phyloP scores from a whole-genome alignment of 2,113 vertebrate species.

The Gallinago undulata region DNA sequence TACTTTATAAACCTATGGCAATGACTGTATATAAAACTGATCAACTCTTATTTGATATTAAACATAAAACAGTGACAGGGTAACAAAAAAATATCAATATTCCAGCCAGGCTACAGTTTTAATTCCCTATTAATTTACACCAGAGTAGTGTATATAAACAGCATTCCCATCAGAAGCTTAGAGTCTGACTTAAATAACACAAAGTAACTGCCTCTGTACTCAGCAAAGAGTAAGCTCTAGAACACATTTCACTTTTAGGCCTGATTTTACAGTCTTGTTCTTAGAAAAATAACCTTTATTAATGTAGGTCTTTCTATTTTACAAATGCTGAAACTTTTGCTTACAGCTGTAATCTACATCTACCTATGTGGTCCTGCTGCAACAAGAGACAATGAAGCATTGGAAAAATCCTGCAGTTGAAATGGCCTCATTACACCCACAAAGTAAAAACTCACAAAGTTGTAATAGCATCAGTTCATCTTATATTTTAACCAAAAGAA shows the following conservation, averaged over 20 bases:
- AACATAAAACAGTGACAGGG: background rate
- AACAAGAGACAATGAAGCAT: background rate
- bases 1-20: background rate
- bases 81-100: background rate
- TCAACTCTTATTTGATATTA: background rate
- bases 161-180: background rate
- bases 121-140: background rate
- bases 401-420: background rate
- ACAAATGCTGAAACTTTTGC: background rate
- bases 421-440: background rate
- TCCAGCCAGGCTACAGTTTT: background rate
- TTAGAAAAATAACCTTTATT: background rate
- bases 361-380: background rate
- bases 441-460: background rate
- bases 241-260: background rate
- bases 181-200: background rate
- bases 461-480: background rate
- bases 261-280: background rate
- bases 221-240: background rate
- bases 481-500: background rate
- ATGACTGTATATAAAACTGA: background rate
- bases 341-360: background rate
- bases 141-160: background rate
- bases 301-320: background rate
- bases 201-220: background rate